Conservation (phyloP, 2,797 vertebrate species). For the Paguma larvata region DNA sequence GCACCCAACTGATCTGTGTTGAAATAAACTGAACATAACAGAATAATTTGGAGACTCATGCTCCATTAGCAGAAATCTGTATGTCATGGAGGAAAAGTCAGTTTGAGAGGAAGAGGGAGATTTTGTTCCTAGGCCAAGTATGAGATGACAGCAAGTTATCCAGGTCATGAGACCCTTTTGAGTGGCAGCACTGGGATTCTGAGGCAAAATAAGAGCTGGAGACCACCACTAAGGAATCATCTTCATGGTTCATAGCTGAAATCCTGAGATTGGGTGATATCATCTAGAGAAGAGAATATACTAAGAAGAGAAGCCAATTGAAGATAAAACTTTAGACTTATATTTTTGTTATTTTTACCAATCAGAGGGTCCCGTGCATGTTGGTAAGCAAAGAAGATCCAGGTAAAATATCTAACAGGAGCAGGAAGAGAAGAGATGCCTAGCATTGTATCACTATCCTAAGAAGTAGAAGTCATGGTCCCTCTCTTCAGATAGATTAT, state of each 20-base stretch:
- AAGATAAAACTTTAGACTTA: not conserved
- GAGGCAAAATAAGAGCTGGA: not conserved
- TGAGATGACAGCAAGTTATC: not conserved
- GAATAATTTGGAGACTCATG: not conserved
- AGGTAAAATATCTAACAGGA: conserved; percentile 13
- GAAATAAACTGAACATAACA: conserved; percentile 39
- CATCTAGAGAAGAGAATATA: not conserved
- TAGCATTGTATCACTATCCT: not conserved
- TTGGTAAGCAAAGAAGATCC: conserved; percentile 14
- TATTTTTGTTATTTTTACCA: conserved; percentile 11
- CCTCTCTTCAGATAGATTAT: not conserved
- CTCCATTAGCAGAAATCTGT: conserved; percentile 25
- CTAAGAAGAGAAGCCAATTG: not conserved
- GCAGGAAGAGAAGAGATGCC: not conserved
- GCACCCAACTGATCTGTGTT: not conserved
- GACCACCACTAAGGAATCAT: not conserved
- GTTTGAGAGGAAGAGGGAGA: not conserved
- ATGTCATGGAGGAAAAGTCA: not conserved
- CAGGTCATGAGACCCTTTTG: conserved; percentile 34
- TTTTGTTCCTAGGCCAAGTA: conserved; percentile 12
- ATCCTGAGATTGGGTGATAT: not conserved
- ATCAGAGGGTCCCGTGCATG: not conserved
- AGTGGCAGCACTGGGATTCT: not conserved
- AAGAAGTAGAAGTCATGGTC: not conserved
- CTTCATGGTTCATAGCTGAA: not conserved